A percentile compares a stretch with the other conserved stretches of the same genome.
Conservation (phyloP, 2,888 invertebrate genomes). For the Azorinus chamasolen region DNA sequence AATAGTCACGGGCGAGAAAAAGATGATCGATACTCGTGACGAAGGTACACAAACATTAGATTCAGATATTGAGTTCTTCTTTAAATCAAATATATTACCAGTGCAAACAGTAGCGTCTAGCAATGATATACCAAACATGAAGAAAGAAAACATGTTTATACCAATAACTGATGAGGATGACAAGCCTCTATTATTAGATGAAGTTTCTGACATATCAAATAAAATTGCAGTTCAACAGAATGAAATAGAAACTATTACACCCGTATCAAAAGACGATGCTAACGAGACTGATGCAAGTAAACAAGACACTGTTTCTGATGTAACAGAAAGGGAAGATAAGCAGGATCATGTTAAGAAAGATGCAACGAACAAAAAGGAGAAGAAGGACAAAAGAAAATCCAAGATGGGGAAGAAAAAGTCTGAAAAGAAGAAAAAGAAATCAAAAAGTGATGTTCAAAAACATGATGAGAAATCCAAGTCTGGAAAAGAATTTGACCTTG, state of each 20-base stretch:
- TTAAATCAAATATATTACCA: too few relatives aligned
- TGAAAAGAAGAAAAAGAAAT: constrained; percentile 26
- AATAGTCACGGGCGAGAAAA: too few relatives aligned
- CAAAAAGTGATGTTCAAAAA: constrained; percentile 4
- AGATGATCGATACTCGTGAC: too few relatives aligned
- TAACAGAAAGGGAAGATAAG: not conserved
- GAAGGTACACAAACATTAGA: too few relatives aligned
- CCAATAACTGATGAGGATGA: too few relatives aligned
- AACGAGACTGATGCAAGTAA: not conserved
- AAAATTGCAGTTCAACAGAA: not conserved
- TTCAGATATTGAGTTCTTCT: too few relatives aligned
- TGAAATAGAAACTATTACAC: constrained; percentile 13
- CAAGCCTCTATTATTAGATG: too few relatives aligned
- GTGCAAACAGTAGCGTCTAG: too few relatives aligned
- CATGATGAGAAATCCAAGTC: too few relatives aligned
- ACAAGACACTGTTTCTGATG: not conserved
- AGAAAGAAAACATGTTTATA: too few relatives aligned
- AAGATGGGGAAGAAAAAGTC: constrained; percentile 24
- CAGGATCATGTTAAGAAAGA: constrained; percentile 1
- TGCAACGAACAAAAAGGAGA: not conserved
- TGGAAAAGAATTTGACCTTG: too few relatives aligned
- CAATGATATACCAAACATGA: too few relatives aligned
- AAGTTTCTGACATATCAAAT: not conserved
- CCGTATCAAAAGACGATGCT: not conserved
- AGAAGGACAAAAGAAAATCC: constrained; percentile 19